These are phyloP conservation scores for Plestiodon gilberti DNA, from an alignment of 2,113 vertebrate genomes.

Conservation along the genomic window DNA sequence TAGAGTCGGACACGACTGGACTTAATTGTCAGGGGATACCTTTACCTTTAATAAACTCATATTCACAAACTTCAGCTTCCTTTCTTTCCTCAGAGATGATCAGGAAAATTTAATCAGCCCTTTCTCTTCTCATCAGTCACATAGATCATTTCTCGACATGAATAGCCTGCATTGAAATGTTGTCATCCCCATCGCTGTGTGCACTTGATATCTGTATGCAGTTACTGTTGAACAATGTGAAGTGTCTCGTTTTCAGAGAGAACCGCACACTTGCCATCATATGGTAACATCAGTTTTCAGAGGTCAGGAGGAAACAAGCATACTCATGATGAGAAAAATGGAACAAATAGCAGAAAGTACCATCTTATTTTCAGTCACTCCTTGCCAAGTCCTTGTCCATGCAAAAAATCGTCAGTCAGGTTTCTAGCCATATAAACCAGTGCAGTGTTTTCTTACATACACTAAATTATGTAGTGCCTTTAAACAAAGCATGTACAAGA, in stretches of 20 bases:
- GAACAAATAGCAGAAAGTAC: slow-evolving; percentile 24
- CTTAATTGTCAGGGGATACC: too few relatives aligned
- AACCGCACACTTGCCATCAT: slow-evolving; percentile 40
- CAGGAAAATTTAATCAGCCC: slow-evolving; percentile 69
- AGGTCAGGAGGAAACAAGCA: slow-evolving; percentile 43
- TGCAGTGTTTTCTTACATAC: slow-evolving; percentile 46
- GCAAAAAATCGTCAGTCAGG: neutral
- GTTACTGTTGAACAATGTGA: slow-evolving; percentile 62
- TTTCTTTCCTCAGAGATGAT: slow-evolving; percentile 63
- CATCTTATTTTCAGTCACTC: neutral
- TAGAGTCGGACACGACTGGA: too few relatives aligned
- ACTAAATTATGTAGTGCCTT: slow-evolving; percentile 70
- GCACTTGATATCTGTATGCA: slow-evolving; percentile 52
- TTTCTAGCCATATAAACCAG: neutral
- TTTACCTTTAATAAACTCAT: slow-evolving; percentile 65
- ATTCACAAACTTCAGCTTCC: slow-evolving; percentile 47
- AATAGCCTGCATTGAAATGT: slow-evolving; percentile 61
- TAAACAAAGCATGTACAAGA: slow-evolving; percentile 59
- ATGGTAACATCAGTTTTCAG: slow-evolving; percentile 40
- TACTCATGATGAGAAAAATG: slow-evolving; percentile 42
- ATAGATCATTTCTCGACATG: slow-evolving; percentile 64
- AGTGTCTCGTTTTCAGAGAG: slow-evolving; percentile 57
- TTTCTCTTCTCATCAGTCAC: slow-evolving; percentile 64
- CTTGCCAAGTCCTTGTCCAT: slow-evolving; percentile 6
- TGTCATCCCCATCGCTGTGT: slow-evolving; percentile 41